phyloP scores from a whole-genome alignment of 2,888 invertebrate species.

The Volucella inanis region DNA sequence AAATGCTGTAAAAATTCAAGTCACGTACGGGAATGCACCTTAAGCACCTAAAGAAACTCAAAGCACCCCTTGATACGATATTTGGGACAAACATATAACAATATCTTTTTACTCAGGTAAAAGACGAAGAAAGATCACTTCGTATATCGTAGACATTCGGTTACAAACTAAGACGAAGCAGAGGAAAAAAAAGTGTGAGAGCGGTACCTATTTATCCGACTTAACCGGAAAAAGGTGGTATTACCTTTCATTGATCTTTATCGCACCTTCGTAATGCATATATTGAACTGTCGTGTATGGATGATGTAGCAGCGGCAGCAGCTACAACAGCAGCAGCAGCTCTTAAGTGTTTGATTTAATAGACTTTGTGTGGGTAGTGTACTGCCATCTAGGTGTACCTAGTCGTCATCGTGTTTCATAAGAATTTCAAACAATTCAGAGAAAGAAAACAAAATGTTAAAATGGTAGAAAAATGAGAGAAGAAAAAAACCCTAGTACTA shows the following conservation, averaged over 20 bases:
- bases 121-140: constrained; percentile 41
- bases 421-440: constrained; percentile 55
- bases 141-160: constrained; percentile 33
- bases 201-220: constrained; percentile 66
- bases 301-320: constrained; percentile 47
- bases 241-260: constrained; percentile 73
- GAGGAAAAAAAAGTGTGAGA: constrained; percentile 46
- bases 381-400: constrained; percentile 24
- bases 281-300: constrained; percentile 62
- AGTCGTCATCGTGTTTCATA: constrained; percentile 51
- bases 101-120: constrained; percentile 40
- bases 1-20: constrained; percentile 66
- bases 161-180: no score
- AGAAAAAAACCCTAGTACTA: constrained; percentile 33
- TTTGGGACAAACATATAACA: constrained; percentile 65
- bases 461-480: not conserved
- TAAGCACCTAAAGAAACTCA: constrained; percentile 39
- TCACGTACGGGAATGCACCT: constrained; percentile 74
- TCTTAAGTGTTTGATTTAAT: constrained; percentile 13
- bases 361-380: not conserved
- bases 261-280: constrained; percentile 72
- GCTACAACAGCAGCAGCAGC: constrained; percentile 31
- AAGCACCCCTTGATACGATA: constrained; percentile 52
- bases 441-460: constrained; percentile 12
- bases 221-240: constrained; percentile 73